These are phyloP conservation scores for Thermophis baileyi DNA, from an alignment of 2,113 vertebrate genomes.

Conservation along the genomic window DNA sequence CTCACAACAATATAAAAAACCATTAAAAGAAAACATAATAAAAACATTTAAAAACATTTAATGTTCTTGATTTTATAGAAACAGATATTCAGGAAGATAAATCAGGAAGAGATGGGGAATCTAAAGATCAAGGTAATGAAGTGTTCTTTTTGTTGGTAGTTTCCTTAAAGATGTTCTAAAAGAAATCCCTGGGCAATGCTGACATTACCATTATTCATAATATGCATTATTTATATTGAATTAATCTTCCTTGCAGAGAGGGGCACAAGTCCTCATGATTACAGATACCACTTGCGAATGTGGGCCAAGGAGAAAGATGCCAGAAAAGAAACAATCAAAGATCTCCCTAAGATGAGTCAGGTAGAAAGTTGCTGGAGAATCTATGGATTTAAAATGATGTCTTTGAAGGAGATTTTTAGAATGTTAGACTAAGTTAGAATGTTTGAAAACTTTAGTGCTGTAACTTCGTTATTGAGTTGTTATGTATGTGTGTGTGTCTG, in stretches of 20 bases:
- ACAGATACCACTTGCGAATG: constrained; percentile 89
- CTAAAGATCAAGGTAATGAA: constrained; percentile 75
- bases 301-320: constrained; percentile 93
- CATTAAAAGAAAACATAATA: too few species aligned
- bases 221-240: not conserved
- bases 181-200: not conserved
- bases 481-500: not conserved
- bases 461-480: not conserved
- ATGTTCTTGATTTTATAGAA: constrained; percentile 59
- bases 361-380: constrained; percentile 63
- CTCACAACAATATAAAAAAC: too few species aligned
- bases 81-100: constrained; percentile 63
- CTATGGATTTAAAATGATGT: not conserved
- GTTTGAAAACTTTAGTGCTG: not conserved
- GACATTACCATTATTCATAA: not conserved
- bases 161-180: constrained; percentile 11
- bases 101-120: constrained; percentile 61
- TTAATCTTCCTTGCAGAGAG: constrained; percentile 73
- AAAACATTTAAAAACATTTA: too few species aligned
- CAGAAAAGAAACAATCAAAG: constrained; percentile 91
- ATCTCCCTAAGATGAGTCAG: constrained; percentile 96
- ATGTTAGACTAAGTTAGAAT: not conserved
- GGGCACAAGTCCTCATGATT: constrained; percentile 80
- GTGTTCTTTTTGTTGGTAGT: not conserved
- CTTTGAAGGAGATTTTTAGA: not conserved